Evolutionary conservation across 2,888 invertebrate genomes (phyloP).

Genomic region (Laothoe populi): DNA sequence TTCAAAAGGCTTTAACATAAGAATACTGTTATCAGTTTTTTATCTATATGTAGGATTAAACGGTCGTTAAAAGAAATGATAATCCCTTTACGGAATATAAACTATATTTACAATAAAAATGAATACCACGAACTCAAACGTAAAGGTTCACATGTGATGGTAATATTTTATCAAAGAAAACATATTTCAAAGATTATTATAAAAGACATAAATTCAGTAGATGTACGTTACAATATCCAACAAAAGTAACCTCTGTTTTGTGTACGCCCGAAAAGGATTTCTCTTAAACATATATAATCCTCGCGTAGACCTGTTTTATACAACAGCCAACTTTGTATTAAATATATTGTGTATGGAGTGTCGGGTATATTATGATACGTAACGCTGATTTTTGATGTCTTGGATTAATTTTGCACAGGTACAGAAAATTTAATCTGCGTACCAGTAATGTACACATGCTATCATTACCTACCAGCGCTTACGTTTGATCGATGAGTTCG

Average conservation of each 20-base stretch:
- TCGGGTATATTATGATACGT: background rate
- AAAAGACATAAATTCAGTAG: conserved; percentile 42
- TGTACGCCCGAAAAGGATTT: conserved; percentile 40
- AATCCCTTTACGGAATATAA: background rate
- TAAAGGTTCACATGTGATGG: background rate
- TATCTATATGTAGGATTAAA: background rate
- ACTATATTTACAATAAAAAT: background rate
- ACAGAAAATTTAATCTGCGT: conserved; percentile 49
- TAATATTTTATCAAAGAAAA: conserved; percentile 24
- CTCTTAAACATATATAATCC: conserved; percentile 36
- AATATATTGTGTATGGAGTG: background rate
- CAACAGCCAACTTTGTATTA: conserved; percentile 10
- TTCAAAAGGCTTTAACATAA: background rate
- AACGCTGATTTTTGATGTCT: conserved; percentile 20
- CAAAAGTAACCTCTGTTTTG: conserved; percentile 23
- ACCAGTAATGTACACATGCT: conserved; percentile 31
- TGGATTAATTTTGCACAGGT: conserved; percentile 51
- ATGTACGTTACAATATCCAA: conserved; percentile 28
- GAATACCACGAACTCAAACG: background rate
- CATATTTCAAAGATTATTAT: conserved; percentile 30
- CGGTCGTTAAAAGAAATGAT: background rate
- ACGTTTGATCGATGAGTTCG: conserved; percentile 72
- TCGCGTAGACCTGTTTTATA: conserved; percentile 23
- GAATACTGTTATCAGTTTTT: background rate
- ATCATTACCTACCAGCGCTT: conserved; percentile 35